Evolutionary conservation across 2,113 vertebrate species (phyloP).

Genomic region (Crotalus tigris): DNA sequence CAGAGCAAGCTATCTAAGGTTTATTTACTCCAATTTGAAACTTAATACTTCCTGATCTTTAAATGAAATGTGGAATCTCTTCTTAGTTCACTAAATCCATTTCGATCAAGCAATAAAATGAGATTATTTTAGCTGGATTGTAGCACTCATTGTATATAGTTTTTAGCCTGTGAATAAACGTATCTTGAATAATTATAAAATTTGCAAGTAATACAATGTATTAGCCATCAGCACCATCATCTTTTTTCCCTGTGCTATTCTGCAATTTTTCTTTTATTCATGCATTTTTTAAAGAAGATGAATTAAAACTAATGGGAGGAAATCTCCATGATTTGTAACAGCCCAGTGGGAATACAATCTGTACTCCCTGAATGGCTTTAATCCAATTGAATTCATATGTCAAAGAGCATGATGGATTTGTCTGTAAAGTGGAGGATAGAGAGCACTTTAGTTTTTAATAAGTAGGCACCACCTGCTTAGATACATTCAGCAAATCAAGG

Average conservation of each 20-base stretch:
- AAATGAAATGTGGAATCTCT: background rate
- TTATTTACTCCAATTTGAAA: background rate
- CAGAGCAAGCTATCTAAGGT: background rate
- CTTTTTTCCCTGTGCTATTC: background rate
- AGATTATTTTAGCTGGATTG: background rate
- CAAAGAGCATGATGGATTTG: slow-evolving; percentile 29
- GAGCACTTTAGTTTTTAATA: slow-evolving; percentile 32
- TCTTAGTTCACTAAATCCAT: background rate
- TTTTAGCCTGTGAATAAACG: background rate
- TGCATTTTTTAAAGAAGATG: background rate
- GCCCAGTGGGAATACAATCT: slow-evolving; percentile 28
- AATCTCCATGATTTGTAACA: slow-evolving; percentile 28
- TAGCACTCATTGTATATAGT: background rate
- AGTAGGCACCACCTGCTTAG: slow-evolving; percentile 21
- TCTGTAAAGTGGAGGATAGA: slow-evolving; percentile 22
- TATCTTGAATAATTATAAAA: background rate
- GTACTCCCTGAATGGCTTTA: slow-evolving; percentile 21
- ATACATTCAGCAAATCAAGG: slow-evolving; percentile 21
- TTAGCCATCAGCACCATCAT: background rate
- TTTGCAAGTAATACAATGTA: background rate
- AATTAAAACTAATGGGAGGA: slow-evolving; percentile 17
- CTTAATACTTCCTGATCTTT: background rate
- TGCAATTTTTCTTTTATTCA: background rate
- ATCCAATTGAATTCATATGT: slow-evolving; percentile 34
- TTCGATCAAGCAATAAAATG: background rate